Base-by-base conservation (phyloP, 2,888 invertebrate species). In the Plebejus anna region DNA sequence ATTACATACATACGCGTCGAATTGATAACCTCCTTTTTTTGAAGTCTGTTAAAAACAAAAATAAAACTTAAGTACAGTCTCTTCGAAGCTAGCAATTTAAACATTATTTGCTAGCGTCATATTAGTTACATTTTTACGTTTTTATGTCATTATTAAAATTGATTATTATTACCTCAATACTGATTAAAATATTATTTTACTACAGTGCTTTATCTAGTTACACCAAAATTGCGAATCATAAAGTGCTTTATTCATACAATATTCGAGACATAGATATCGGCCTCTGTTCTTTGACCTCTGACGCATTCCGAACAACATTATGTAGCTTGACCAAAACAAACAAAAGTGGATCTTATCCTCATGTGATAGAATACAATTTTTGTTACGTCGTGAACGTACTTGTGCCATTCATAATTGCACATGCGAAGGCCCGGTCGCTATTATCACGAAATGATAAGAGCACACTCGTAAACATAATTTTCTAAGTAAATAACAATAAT, bases 261-360 rank as follows among this genome's bases (percentile, higher is more conserved):
- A 55, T 32, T 51, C 73, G 73, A 73, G 83, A 81, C 85, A 55
- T 55, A 51, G 47, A 73, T 72, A 51, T 91, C 91, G 90, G 88
- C 81, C 86, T 82, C 82, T 90, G 92, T 90, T 90, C 92, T 92
- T 92, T 93, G 92, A 93, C 92, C 92, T 87, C 86, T 82, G 78
- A 77, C 77, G 79, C 78, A 81, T 80, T 81, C 81, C 80, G 82
- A 79, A 80, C 77, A 80, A 79, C 79, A 87, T 80, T 77, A 81
- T 72, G 75, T 66, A 4, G 6, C 4, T 28, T 71, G 4, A 66
- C 32, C 4, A 22, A 11, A 11, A 22, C 80, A 83, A 42, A 59
- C 66, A 47, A 86, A 57, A 59, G 59, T 57, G 59, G 22, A 59
- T 72, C 73, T 73, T 73, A 73, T 73, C 3, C 32, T 47, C 55